Evolutionary conservation across 2,888 invertebrate species (phyloP).

Genomic region (Epinotia nisella): DNA sequence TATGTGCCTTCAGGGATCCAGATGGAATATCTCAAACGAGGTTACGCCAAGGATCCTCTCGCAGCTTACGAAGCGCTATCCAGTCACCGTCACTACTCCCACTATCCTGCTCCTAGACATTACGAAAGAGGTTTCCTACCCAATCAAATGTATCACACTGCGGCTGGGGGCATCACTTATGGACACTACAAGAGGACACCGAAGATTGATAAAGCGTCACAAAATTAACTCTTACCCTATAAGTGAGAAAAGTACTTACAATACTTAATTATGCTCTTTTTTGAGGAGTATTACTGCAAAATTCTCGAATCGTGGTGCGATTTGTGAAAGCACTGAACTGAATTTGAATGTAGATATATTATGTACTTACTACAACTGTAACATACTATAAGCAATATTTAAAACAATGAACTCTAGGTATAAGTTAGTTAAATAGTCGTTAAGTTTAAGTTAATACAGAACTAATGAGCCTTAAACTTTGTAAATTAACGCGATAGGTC

Average conservation of each 20-base stretch:
- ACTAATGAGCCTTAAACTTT: conserved; percentile 44
- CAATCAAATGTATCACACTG: conserved; percentile 80
- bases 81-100: conserved; percentile 63
- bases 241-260: not conserved
- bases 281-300: not conserved
- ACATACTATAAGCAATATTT: conserved; percentile 42
- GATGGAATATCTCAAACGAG: conserved; percentile 77
- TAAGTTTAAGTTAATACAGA: conserved; percentile 37
- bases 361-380: conserved; percentile 18
- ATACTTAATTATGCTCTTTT: not conserved
- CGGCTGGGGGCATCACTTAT: conserved; percentile 72
- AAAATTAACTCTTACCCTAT: conserved; percentile 51
- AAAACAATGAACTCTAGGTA: conserved; percentile 12
- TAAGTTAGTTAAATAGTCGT: conserved; percentile 30
- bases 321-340: conserved; percentile 36
- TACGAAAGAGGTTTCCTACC: conserved; percentile 79
- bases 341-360: conserved; percentile 25
- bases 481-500: conserved; percentile 53
- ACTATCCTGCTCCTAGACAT: conserved; percentile 61
- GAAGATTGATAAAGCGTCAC: conserved; percentile 62
- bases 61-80: conserved; percentile 75
- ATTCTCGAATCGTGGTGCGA: not conserved
- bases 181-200: conserved; percentile 77
- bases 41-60: conserved; percentile 72
- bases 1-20: conserved; percentile 86